Base-by-base conservation (phyloP, 1,140 invertebrate species). In the Trialeurodes vaporariorum region DNA sequence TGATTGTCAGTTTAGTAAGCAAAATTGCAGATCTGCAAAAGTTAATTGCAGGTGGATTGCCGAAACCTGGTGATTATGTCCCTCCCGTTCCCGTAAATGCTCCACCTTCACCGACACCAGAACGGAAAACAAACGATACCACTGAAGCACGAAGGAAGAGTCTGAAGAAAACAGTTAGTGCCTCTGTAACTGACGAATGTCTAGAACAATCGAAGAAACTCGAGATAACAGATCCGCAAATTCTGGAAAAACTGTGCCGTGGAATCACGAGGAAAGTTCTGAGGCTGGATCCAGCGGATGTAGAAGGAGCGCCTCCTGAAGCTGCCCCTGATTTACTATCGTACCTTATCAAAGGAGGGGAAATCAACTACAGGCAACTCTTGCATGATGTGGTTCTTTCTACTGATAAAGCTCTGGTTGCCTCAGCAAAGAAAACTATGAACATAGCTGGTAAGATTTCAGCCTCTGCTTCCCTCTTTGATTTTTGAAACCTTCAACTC, bases 341-440 rank as follows among this genome's bases (percentile, higher is more conserved):
- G 13, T 89, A 90, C 73, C 77, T 92, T 61, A 86, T 89, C 72
- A 83, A 74, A 2, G 70, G 84, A 70, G 83, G 85, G 58, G 85
- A 84, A 74, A 88, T 91, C 62, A 89, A 93, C 77, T 91, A 87
- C 78, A 86, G 85, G 0, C 86, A 86, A 77, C 76, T 94, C n/a
- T 79, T 94, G 66, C 91, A 87, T 17, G 90, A 94, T 78, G 90
- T 93, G 81, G 87, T 96, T 25, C 75, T 94, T 68, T 84, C 86
- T 34, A 89, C 89, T 1, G 93, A 96, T 76, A 81, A 86, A 72
- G 79, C 88, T 59, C 77, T 96, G 25, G 82, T 94, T 23, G 86
- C 91, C 73, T 83, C 86, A 65, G 91, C 90, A 17, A 93, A 92
- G 74, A 85, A 87, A 70, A 86, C 86, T 68, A 84, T 89, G 78